Base-by-base conservation (phyloP, 2,888 invertebrate species). In the Ischnus inquisitorius region DNA sequence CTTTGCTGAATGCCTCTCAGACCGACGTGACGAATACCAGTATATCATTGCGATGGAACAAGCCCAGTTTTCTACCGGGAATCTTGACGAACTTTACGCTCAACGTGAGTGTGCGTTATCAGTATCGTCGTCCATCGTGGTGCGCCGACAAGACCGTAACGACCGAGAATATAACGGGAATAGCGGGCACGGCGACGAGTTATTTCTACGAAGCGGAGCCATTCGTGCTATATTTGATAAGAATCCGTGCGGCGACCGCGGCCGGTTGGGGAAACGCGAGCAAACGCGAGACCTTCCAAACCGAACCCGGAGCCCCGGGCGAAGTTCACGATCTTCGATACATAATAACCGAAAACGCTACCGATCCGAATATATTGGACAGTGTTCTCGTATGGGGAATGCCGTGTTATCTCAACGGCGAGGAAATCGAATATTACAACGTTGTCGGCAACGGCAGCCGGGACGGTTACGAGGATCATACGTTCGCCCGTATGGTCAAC, bases 321-420 rank as follows among this genome's bases (percentile, higher is more conserved):
- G 25, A 74, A 62, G 90, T 92, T 2, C 87, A 88, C 3, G 89
- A 89, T 72, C 79, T 93, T 1, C 74, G 74, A 0, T 87, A 85
- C 34, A 64, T 28, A 1, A 87, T 88, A n/a, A 64, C 54, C 34
- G 57, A 81, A 6, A 88, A 68, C 81, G 3, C 67, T 28, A 10
- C 84, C 4, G 84, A 92, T 74, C 1, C 86, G 0, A 89, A 90
- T 69, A 25, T 85, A 34, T 84, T 93, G 48, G 88, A 90, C n/a
- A 89, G 91, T 5, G 77, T 84, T 34, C 67, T 93, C 28, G 85
- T 46, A 22, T 93, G 93, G 93, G 72, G 86, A 2, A 65, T 89
- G 12, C 93, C 93, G 4, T 93, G 93, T 80, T 84, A 85, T 1
- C 86, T 87, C 8, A 91, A 91, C 77, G 91, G 91, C 14, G 57